Conservation (phyloP, 2,113 vertebrate genomes). For the Hippocampus zosterae region DNA sequence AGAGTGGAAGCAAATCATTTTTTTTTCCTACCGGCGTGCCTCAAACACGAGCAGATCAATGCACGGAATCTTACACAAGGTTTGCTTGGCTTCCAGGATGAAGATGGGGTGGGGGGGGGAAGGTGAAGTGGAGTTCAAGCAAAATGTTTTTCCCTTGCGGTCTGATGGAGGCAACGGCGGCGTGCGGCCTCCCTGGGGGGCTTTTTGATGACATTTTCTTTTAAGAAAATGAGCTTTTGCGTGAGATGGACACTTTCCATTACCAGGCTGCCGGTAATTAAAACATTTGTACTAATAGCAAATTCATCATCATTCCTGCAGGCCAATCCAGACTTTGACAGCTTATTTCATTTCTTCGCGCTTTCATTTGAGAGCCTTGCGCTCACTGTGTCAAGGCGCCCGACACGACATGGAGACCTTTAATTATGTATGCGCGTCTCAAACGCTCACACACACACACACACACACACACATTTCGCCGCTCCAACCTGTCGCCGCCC, state of each 20-base stretch:
- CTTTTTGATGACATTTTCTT: conserved; percentile 47
- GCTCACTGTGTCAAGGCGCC: conserved; percentile 42
- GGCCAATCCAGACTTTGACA: conserved; percentile 61
- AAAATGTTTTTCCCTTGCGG: neutral
- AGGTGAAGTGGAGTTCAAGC: conserved; percentile 20
- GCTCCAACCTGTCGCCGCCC: neutral
- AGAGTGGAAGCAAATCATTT: neutral
- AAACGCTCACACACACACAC: neutral
- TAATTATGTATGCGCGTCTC: conserved; percentile 24
- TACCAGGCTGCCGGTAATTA: conserved; percentile 64
- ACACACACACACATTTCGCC: neutral
- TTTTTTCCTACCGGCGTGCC: neutral
- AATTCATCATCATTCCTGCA: conserved; percentile 70
- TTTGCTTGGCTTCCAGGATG: neutral
- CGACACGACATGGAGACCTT: conserved; percentile 49
- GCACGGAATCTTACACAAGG: neutral
- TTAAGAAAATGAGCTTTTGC: conserved; percentile 56
- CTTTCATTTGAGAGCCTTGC: conserved; percentile 60
- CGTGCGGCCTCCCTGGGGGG: conserved; percentile 20
- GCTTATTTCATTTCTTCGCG: conserved; percentile 57
- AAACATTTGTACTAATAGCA: conserved; percentile 68
- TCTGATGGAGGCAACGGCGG: conserved; percentile 22
- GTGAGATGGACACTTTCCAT: conserved; percentile 72
- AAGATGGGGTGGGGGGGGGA: neutral
- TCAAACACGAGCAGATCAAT: neutral